Evolutionary conservation across 2,113 vertebrate genomes (phyloP), one percentile per base, ranked within the genome.

Genomic region (Oncorhynchus gorbuscha): DNA sequence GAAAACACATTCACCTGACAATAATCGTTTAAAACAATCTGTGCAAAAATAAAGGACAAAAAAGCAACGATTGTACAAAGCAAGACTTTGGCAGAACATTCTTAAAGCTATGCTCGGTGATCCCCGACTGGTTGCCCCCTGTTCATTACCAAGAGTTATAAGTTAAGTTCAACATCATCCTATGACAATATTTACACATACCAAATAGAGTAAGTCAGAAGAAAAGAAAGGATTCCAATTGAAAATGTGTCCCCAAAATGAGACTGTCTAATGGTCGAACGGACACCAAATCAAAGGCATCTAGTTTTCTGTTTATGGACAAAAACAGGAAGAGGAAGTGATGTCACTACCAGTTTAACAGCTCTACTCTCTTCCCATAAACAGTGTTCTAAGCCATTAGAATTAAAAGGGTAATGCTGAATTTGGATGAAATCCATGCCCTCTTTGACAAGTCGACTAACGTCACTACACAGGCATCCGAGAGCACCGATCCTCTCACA

Each of bases 51-150:
- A 62, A 72, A 68, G 49, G 58, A 26, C 26, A 51, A 12, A 59
- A 49, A 69, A 76, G 59, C 26, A 66, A 79, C 22, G 78, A 78
- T 79, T 80, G 73, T 81, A 87, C 75, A 80, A 79, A 48, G 48
- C 72, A 80, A 78, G 55, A 89, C 91, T 93, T 92, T 92, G 89
- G 92, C 91, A 90, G 84, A 89, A 85, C 82, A 83, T 81, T 86
- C 79, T 80, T 90, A 92, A 92, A 92, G 90, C 91, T 92, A 81
- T 77, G 82, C 87, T 84, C 79, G 83, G 76, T 87, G 85, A 74
- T 87, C 82, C 81, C 77, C 81, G 80, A 88, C 84, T 83, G 82
- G 84, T 85, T 86, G 84, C 82, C 85, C 76, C 73, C 80, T 55
- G 73, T 59, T 74, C 48, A 68, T 74, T 69, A 48, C 58, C 12